phyloP scores from a whole-genome alignment of 2,113 vertebrate species.

The Boulengeromyrus knoepffleri region DNA sequence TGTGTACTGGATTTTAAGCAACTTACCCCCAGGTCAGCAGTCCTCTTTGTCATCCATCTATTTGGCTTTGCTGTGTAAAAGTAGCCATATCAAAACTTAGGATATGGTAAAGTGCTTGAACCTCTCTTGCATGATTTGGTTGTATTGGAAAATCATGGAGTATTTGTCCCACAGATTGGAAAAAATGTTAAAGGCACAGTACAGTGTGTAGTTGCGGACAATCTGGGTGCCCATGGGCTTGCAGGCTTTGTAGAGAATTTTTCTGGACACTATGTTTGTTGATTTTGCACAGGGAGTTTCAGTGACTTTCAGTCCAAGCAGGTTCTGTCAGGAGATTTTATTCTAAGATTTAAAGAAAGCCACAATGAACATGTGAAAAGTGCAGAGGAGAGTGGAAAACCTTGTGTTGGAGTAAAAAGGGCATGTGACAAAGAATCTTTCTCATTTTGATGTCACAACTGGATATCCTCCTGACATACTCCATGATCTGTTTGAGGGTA shows the following conservation, averaged over 20 bases:
- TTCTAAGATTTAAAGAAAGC: neutral
- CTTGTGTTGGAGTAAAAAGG: slow-evolving; percentile 20
- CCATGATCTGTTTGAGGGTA: slow-evolving; percentile 16
- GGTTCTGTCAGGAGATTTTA: neutral
- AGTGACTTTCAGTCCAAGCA: neutral
- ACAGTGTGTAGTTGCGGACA: slow-evolving; percentile 5
- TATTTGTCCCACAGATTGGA: neutral
- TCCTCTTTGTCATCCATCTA: neutral
- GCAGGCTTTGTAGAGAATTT: slow-evolving; percentile 18
- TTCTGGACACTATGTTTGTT: neutral
- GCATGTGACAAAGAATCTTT: neutral
- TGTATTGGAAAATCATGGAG: neutral
- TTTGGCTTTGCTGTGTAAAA: slow-evolving; percentile 4
- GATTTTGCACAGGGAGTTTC: neutral
- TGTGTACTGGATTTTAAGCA: neutral
- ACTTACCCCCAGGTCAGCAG: neutral
- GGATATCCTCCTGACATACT: slow-evolving; percentile 9
- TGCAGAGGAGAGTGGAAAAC: neutral
- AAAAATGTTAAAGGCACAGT: slow-evolving; percentile 9
- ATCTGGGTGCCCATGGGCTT: slow-evolving; percentile 2
- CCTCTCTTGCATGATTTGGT: slow-evolving; percentile 15
- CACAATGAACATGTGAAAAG: neutral
- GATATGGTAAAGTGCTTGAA: neutral
- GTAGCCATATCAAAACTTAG: slow-evolving; percentile 1
- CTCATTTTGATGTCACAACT: neutral